These are phyloP conservation scores for Eclectus roratus DNA, from an alignment of 2,113 vertebrate genomes.

Conservation along the genomic window DNA sequence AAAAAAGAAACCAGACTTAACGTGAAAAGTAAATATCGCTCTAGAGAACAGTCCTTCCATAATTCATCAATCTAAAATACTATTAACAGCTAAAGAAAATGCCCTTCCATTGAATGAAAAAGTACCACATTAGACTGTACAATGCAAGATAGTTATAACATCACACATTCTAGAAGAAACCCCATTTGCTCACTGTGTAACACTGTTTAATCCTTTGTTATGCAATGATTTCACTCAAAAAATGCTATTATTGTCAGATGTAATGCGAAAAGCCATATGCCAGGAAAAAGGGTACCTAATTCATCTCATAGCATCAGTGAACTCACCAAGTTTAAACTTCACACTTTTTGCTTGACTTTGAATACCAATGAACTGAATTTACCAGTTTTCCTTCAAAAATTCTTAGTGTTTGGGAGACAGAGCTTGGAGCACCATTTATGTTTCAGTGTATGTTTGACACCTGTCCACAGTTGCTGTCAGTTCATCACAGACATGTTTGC, in stretches of 20 bases:
- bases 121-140: not conserved
- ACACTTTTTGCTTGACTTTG: not conserved
- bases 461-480: not conserved
- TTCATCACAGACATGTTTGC: not conserved
- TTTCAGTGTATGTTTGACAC: not conserved
- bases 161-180: not conserved
- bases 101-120: not conserved
- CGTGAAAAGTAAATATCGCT: not conserved
- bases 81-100: not conserved
- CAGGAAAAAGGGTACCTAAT: not conserved
- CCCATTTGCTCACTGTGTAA: not conserved
- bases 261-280: not conserved
- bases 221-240: not conserved
- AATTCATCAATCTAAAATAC: not conserved
- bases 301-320: not conserved
- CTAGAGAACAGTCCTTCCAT: not conserved
- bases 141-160: not conserved
- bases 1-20: not conserved
- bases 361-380: not conserved
- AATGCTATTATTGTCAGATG: not conserved
- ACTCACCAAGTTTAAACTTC: not conserved
- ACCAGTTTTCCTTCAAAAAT: not conserved
- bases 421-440: rapidly evolving
- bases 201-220: not conserved
- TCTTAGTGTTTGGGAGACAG: not conserved